Evolutionary conservation across 1,140 invertebrate species (phyloP), one percentile per base, ranked within the genome.

Genomic region (Pogonomyrmex barbatus): DNA sequence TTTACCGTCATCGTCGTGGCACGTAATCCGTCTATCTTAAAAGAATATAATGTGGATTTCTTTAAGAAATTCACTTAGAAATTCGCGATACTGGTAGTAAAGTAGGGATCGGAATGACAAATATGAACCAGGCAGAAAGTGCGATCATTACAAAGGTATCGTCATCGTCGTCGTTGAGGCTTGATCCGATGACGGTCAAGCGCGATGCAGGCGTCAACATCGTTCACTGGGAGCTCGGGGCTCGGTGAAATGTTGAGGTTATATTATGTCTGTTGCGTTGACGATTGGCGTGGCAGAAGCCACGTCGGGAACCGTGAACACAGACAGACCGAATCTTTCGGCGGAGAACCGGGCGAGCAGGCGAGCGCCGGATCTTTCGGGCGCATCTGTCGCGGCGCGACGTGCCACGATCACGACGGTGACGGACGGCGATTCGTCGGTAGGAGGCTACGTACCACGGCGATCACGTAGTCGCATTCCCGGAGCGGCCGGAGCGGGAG

Each of bases 221-320:
- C 81, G 71, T 86, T 86, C 54, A 39, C 52, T 1, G 47, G 33
- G n/a, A 30, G 12, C 54, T 30, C 4, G 6, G 6, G 2, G 0
- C 33, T 17, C 47, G 56, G 10, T 1, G 33, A 12, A 39, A 14
- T 73, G 84, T 54, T 58, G 47, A 92, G 92, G 92, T 93, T 93
- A 93, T 76, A 77, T 87, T 58, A 83, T 24, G 87, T 77, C 91
- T 89, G 52, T 8, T 12, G 52, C 30, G 12, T 30, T 39, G 42
- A 71, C 94, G 93, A 94, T 94, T 94, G 94, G 93, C 94, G 94
- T 94, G 93, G 91, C 90, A 94, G 90, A 93, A 95, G 94, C 91
- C 94, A 94, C 92, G 88, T 92, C 91, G 91, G 65, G 82, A 85
- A 94, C 94, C 94, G 94, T 95, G 94, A 94, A 93, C 88, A 92